Conservation (phyloP, 2,113 vertebrate genomes). For the Choloepus hoffmanni region DNA sequence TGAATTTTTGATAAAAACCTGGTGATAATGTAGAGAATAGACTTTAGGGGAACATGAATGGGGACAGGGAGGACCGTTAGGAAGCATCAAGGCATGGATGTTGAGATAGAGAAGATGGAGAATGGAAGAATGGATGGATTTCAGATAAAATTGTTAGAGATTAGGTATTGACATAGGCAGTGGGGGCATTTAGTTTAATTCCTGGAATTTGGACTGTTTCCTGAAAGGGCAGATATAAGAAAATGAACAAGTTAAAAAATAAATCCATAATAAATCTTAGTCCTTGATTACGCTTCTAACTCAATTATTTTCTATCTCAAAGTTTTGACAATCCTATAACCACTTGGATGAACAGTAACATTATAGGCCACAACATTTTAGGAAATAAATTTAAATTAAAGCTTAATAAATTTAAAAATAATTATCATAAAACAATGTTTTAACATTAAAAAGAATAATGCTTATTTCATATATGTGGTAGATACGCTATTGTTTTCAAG, state of each 20-base stretch:
- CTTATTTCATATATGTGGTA: too few species aligned
- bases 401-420: background rate
- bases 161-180: background rate
- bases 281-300: too few species aligned
- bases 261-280: too few species aligned
- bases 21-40: background rate
- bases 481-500: too few species aligned
- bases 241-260: background rate
- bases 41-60: background rate
- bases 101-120: background rate
- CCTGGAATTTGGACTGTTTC: background rate
- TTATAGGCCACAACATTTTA: background rate
- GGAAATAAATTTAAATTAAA: background rate
- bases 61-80: background rate
- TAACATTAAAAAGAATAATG: too few species aligned
- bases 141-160: background rate
- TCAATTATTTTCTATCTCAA: background rate
- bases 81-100: background rate
- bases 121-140: background rate
- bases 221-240: background rate
- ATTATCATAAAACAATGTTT: too few species aligned
- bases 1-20: constrained; percentile 4
- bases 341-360: background rate
- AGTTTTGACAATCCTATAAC: background rate
- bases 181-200: background rate